These are phyloP conservation scores for Darevskia nairensis DNA, from an alignment of 2,797 vertebrate species.

Conservation along the genomic window DNA sequence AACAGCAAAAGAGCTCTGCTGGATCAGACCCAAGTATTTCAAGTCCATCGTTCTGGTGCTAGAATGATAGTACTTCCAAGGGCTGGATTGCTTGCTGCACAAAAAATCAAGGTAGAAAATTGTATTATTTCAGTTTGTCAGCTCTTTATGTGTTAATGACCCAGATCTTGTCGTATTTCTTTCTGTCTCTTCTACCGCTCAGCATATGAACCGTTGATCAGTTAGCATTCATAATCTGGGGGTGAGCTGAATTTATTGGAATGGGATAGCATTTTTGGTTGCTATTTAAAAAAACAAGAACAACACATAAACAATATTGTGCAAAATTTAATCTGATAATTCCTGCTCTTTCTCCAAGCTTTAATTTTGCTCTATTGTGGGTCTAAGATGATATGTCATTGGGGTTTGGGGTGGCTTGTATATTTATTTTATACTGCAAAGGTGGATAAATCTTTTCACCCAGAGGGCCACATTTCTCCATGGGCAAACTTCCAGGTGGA, in stretches of 20 bases:
- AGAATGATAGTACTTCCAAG: not conserved
- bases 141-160: not conserved
- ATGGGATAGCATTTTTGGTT: not conserved
- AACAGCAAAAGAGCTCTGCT: not conserved
- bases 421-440: no score
- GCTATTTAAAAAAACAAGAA: no score
- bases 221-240: not conserved
- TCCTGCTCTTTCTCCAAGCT: not conserved
- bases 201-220: not conserved
- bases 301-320: not conserved
- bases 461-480: no score
- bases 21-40: not conserved
- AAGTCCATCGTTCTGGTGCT: not conserved
- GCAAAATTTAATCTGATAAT: not conserved
- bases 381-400: not conserved
- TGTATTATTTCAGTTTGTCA: conserved; percentile 4
- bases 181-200: not conserved
- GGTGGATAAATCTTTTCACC: no score
- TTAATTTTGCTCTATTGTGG: not conserved
- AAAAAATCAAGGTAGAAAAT: not conserved
- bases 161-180: no score
- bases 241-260: not conserved
- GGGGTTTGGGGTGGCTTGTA: not conserved
- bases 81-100: not conserved
- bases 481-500: no score